Evolutionary conservation across 2,888 invertebrate genomes (phyloP), one percentile per base, ranked within the genome.

Genomic region (Zootermopsis nevadensis): DNA sequence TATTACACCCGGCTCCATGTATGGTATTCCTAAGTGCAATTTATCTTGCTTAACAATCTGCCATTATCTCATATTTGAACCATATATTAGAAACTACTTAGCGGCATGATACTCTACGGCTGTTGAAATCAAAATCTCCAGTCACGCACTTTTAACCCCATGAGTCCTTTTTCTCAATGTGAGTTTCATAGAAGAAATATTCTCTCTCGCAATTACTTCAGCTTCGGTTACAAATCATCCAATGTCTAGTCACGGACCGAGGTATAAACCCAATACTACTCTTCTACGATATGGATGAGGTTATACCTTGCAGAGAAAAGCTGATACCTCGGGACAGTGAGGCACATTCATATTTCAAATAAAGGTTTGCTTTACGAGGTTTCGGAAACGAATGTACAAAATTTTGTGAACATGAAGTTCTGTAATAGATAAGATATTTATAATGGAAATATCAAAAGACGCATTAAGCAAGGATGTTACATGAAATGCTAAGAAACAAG

Each of bases 11-110:
- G 19, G 33, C 33, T 10, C 69, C 69, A 69, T 15, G 69, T 33
- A 69, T 33, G 69, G 69, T 30, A 22, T 69, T 33, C 33, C 69
- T 69, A 69, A 69, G 27, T 22, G 69, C 33, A 48, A 77, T 77
- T 77, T 31, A 77, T 77, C 77, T 77, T 55, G 33, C 55, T 33
- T 77, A 55, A 77, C 77, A 55, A 77, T 77, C 77, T 77, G 77
- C 31, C 77, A 77, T 77, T 77, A 77, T 24, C 33, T 55, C 33
- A 48, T 77, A 77, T 77, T 53, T 53, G 55, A 22, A 48, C 30
- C 77, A 77, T 77, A 30, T 24, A 55, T 77, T 77, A 77, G 31
- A 33, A 77, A 77, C 55, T 77, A 77, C 12, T n/a, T 33, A 69
- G 69, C 77, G 53, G 53, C 77, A 31, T 33, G 22, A 53, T 31